A percentile compares a stretch with the other conserved stretches of the same genome.
phyloP scores from a whole-genome alignment of 2,888 invertebrate species.

The Diabrotica balteata region DNA sequence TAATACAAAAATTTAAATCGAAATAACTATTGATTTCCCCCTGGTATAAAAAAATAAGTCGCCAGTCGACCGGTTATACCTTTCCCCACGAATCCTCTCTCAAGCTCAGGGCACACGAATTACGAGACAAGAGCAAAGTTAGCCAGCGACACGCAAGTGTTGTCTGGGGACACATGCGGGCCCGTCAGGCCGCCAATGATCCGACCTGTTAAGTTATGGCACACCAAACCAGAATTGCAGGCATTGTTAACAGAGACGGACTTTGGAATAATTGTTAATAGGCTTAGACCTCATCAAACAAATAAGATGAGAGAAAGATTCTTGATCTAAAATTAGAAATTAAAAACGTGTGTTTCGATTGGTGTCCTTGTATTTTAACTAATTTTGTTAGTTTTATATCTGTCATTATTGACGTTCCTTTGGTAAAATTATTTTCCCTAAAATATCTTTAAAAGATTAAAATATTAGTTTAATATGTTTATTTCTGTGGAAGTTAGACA shows the following conservation, averaged over 20 bases:
- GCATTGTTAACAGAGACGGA: slow-evolving; percentile 16
- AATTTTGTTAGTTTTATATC: no score
- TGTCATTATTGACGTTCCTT: no score
- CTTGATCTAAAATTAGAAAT: no score
- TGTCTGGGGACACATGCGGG: slow-evolving; percentile 44
- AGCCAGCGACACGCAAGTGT: slow-evolving; percentile 49
- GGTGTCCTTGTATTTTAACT: no score
- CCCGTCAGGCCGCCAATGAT: slow-evolving; percentile 36
- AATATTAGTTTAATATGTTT: no score
- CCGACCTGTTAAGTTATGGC: slow-evolving; percentile 46
- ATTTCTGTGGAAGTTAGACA: no score
- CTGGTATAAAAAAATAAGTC: neutral
- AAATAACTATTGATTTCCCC: neutral
- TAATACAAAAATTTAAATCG: no score
- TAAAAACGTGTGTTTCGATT: no score
- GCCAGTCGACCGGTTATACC: slow-evolving; percentile 8
- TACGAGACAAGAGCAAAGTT: slow-evolving; percentile 42
- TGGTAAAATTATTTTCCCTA: no score
- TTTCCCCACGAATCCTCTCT: slow-evolving; percentile 10
- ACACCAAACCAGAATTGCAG: slow-evolving; percentile 43
- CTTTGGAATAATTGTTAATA: neutral
- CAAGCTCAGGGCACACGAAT: slow-evolving; percentile 36
- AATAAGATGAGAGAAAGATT: no score
- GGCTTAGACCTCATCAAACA: no score
- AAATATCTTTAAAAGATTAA: no score